Evolutionary conservation across 2,113 vertebrate species (phyloP).

Genomic region (Tragelaphus scriptus): DNA sequence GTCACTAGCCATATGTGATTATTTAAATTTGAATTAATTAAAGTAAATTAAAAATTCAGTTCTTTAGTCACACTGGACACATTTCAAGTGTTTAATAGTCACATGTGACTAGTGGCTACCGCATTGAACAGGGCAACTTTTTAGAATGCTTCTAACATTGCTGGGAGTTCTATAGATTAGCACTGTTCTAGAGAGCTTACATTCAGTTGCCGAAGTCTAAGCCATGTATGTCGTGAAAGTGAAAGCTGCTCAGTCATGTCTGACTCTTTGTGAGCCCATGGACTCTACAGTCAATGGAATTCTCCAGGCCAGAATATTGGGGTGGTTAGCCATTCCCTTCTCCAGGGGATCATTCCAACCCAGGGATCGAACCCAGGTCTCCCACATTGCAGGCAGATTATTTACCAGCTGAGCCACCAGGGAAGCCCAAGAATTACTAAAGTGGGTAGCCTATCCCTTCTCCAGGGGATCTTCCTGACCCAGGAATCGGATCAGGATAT

Average conservation of each 20-base stretch:
- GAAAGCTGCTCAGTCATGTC: background rate
- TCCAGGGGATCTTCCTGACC: background rate
- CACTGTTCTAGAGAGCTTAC: background rate
- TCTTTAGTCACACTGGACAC: background rate
- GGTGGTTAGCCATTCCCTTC: background rate
- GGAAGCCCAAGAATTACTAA: background rate
- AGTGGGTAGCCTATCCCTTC: background rate
- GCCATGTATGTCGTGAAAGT: background rate
- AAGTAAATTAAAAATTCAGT: background rate
- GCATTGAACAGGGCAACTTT: background rate
- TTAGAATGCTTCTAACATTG: background rate
- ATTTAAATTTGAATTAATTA: constrained; percentile 24
- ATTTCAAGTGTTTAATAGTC: background rate
- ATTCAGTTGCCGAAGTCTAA: background rate
- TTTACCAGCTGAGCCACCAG: background rate
- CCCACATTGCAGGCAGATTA: background rate
- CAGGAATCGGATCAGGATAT: background rate
- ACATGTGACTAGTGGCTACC: background rate
- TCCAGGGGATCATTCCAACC: background rate
- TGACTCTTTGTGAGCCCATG: background rate
- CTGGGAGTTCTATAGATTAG: background rate
- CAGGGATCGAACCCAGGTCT: background rate
- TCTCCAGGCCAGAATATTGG: background rate
- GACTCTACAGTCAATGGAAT: background rate
- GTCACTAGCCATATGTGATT: background rate